Evolutionary conservation across 2,888 invertebrate genomes (phyloP), one percentile per base, ranked within the genome.

Genomic region (Adela reaumurella): DNA sequence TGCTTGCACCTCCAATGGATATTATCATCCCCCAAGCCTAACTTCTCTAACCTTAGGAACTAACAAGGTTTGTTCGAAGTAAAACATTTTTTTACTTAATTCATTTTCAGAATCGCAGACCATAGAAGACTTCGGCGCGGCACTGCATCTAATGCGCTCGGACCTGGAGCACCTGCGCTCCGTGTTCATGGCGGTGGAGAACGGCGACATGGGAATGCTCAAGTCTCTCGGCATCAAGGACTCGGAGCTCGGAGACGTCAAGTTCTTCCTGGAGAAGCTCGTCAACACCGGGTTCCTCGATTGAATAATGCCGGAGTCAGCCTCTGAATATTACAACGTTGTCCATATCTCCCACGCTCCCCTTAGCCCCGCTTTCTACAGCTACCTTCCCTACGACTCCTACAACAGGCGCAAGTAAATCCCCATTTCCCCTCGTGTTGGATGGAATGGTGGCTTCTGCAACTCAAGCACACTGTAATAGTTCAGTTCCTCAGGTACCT

Each of bases 261-360:
- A 95, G 68, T 95, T 95, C 81, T 96, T 96, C 84, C 83, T 96
- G 62, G 95, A 95, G 81, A 94, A 95, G 74, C 84, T 96, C 62
- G 94, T 95, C 52, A 94, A 94, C 74, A 96, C 95, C 57, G 95
- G 95, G 59, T 96, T 96, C 81, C 87, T 96, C 74, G 94, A 95
- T 83, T 95, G 90, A 90, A 83, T 84, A 81, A 83, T 82, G 71
- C 83, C 84, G 81, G 85, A 85, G 83, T 84, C 84, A 68, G 83
- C 84, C 83, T 85, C 87, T 84, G 83, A 84, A 67, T 84, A 84
- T 76, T 87, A 86, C 73, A 84, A 84, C 70, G 73, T 74, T 65
- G 72, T 87, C 74, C 83, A 83, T 62, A 65, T 68, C 57, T 69
- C 70, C 52, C 82, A 83, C 62, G 82, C 84, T 65, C 88, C 87